phyloP scores from a whole-genome alignment of 2,888 invertebrate species.

The Zaprionus obscuricornis region DNA sequence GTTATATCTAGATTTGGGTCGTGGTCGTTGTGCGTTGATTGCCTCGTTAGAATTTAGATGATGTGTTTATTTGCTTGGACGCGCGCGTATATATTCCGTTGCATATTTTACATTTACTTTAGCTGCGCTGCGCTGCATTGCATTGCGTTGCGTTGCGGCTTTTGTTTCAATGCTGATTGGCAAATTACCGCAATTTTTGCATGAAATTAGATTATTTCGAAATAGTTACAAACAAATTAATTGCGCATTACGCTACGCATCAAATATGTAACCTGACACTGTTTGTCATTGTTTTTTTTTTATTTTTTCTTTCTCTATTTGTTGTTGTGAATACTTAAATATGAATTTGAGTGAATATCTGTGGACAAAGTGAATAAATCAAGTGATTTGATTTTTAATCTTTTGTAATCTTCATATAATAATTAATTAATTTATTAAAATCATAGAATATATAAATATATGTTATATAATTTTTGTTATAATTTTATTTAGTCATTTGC shows the following conservation, averaged over 20 bases:
- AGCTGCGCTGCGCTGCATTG: no score
- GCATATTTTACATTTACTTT: background rate
- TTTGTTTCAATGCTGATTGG: slow-evolving; percentile 76
- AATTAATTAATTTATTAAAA: no score
- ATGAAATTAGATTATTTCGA: slow-evolving; percentile 74
- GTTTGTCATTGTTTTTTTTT: no score
- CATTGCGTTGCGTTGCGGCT: slow-evolving; percentile 34
- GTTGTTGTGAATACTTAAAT: no score
- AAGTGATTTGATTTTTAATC: no score
- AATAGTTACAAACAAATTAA: slow-evolving; percentile 76
- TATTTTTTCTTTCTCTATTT: no score
- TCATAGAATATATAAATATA: no score
- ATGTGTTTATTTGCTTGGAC: slow-evolving; percentile 22
- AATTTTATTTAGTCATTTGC: no score
- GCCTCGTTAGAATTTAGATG: slow-evolving; percentile 42
- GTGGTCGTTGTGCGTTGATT: slow-evolving; percentile 71
- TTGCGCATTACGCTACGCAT: slow-evolving; percentile 52
- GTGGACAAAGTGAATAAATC: no score
- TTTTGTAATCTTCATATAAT: no score
- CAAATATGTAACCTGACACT: slow-evolving; percentile 15
- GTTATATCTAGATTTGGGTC: slow-evolving; percentile 65
- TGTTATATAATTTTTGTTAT: no score
- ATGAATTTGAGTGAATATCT: no score
- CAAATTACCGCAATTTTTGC: slow-evolving; percentile 75
- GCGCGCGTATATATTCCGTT: slow-evolving; percentile 16